Percentiles rank a stretch among this genome's conserved stretches.
These are phyloP conservation scores for Resseliella maxima DNA, from an alignment of 2,888 invertebrate genomes.

Conservation along the genomic window DNA sequence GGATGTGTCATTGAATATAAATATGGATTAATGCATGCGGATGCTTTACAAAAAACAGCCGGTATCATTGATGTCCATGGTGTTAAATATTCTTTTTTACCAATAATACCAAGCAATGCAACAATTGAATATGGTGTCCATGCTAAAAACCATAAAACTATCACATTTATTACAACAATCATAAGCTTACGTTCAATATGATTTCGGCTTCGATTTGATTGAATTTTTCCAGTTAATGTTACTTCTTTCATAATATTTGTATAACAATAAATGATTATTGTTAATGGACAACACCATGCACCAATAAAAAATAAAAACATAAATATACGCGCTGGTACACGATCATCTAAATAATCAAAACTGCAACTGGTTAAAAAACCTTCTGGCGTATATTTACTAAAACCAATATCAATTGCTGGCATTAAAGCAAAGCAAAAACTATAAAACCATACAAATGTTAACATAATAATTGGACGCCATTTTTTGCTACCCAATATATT, in stretches of 20 bases:
- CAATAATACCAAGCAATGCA: slow-evolving; percentile 78
- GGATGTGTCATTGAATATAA: slow-evolving; percentile 85
- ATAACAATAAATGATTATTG: slow-evolving; percentile 79
- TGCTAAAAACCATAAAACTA: slow-evolving; percentile 79
- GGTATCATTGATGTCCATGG: slow-evolving; percentile 81
- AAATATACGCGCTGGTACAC: slow-evolving; percentile 72
- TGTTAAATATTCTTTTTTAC: slow-evolving; percentile 73
- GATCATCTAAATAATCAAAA: slow-evolving; percentile 84
- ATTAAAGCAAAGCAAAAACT: slow-evolving; percentile 76
- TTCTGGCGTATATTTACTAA: slow-evolving; percentile 84
- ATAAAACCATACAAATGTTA: slow-evolving; percentile 79
- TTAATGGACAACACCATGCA: slow-evolving; percentile 80
- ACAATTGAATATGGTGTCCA: slow-evolving; percentile 87
- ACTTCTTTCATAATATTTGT: slow-evolving; percentile 76
- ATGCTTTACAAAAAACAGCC: slow-evolving; percentile 82
- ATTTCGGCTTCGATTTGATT: slow-evolving; percentile 73
- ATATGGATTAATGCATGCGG: slow-evolving; percentile 84
- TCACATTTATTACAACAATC: slow-evolving; percentile 75
- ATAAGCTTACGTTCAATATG: slow-evolving; percentile 80
- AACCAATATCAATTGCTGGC: slow-evolving; percentile 77
- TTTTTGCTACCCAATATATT: slow-evolving; percentile 72
- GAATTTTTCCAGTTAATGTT: slow-evolving; percentile 68
- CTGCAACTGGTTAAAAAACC: slow-evolving; percentile 87
- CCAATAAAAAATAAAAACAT: slow-evolving; percentile 81
- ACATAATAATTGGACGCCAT: slow-evolving; percentile 72